These are phyloP conservation scores for Misgurnus mizolepis DNA, from an alignment of 2,113 vertebrate species.

Conservation along the genomic window DNA sequence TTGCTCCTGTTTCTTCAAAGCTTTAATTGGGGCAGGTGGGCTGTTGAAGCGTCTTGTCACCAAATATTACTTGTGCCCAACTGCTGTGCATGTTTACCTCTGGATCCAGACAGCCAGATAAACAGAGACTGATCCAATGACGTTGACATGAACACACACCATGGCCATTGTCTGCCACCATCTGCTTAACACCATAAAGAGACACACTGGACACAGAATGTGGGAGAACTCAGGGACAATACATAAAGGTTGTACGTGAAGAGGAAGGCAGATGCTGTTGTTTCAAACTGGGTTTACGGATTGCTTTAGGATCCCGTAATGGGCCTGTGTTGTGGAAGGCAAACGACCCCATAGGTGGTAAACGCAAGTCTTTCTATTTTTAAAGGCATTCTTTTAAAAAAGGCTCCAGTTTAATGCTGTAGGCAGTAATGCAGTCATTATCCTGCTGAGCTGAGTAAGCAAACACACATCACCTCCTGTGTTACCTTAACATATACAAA, in stretches of 20 bases:
- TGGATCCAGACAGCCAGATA: slow-evolving; percentile 1
- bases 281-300: slow-evolving; percentile 24
- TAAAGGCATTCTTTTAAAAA: slow-evolving; percentile 43
- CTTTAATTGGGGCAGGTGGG: slow-evolving; percentile 28
- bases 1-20: not conserved
- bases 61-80: slow-evolving; percentile 8
- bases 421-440: slow-evolving; percentile 40
- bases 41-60: slow-evolving; percentile 13
- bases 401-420: slow-evolving; percentile 39
- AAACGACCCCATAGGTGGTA: slow-evolving; percentile 23
- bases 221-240: slow-evolving; percentile 8
- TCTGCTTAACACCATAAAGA: slow-evolving; percentile 25
- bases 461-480: slow-evolving; percentile 24
- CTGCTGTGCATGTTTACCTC: slow-evolving; percentile 17
- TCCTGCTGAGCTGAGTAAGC: slow-evolving; percentile 40
- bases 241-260: not conserved
- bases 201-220: not conserved
- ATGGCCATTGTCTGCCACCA: slow-evolving; percentile 12
- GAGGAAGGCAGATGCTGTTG: slow-evolving; percentile 25
- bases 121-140: slow-evolving; percentile 10
- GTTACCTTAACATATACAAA: slow-evolving; percentile 31
- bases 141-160: not conserved
- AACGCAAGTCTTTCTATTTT: slow-evolving; percentile 47
- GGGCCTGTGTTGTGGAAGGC: slow-evolving; percentile 6
- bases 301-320: slow-evolving; percentile 16